Conservation (phyloP, 1,140 invertebrate species). For the Drosophila sp. region DNA sequence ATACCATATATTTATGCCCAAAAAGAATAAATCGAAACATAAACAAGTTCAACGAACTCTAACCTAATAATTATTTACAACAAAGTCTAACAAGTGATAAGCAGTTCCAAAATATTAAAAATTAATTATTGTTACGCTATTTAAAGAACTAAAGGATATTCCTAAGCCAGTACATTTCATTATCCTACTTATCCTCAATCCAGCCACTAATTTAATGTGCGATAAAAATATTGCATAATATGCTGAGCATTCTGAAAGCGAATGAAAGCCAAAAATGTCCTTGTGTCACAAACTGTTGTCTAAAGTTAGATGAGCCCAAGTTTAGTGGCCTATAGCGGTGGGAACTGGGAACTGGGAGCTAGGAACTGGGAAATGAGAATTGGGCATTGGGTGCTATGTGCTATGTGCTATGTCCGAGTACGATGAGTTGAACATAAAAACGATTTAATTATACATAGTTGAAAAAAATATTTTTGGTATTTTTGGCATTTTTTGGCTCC, state of each 20-base stretch:
- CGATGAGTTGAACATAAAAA: slow-evolving; percentile 28
- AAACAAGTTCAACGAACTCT: too few relatives aligned
- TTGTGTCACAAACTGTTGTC: slow-evolving; percentile 35
- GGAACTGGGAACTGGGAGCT: too few relatives aligned
- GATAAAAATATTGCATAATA: slow-evolving; percentile 7
- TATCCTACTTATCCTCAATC: not conserved
- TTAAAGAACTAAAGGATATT: too few relatives aligned
- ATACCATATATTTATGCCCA: too few relatives aligned
- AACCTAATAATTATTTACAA: too few relatives aligned
- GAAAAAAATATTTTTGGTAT: slow-evolving; percentile 52
- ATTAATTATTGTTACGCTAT: too few relatives aligned
- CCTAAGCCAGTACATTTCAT: too few relatives aligned
- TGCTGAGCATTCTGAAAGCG: not conserved
- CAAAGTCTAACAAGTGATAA: too few relatives aligned
- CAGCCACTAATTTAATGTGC: not conserved
- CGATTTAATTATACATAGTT: slow-evolving; percentile 57
- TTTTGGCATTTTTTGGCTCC: slow-evolving; percentile 55
- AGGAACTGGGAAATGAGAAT: too few relatives aligned
- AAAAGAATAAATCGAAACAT: too few relatives aligned
- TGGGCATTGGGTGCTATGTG: too few relatives aligned
- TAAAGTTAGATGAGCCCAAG: slow-evolving; percentile 26
- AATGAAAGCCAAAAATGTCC: slow-evolving; percentile 31
- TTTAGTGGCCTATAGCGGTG: slow-evolving; percentile 30
- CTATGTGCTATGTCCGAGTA: slow-evolving; percentile 9
- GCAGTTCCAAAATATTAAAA: too few relatives aligned